Conservation (phyloP, 2,113 vertebrate species). For the Falcunculus frontatus region DNA sequence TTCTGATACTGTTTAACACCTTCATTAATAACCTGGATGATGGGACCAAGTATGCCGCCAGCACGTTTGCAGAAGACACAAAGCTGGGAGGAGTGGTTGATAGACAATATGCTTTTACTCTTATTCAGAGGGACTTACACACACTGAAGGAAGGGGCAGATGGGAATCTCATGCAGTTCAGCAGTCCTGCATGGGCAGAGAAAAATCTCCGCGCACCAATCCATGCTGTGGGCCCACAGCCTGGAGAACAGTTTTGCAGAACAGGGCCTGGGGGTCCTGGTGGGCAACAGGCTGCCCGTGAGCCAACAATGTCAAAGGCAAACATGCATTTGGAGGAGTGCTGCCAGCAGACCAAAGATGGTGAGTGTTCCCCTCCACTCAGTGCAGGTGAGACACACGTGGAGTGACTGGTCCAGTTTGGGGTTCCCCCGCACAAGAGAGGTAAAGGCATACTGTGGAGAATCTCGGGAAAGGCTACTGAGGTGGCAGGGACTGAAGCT, state of each 20-base stretch:
- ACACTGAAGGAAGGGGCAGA: not conserved
- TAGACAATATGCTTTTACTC: not conserved
- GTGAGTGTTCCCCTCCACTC: not conserved
- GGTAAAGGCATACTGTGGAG: not conserved
- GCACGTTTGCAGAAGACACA: not conserved
- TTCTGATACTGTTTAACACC: not conserved
- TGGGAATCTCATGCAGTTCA: not conserved
- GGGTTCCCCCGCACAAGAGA: not conserved
- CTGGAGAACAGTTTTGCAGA: not conserved
- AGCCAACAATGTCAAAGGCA: not conserved
- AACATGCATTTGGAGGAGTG: not conserved
- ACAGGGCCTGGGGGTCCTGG: fast-evolving
- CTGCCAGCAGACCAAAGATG: not conserved
- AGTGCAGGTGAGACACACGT: not conserved
- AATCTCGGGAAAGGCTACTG: not conserved
- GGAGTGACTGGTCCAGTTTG: not conserved
- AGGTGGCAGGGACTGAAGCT: not conserved
- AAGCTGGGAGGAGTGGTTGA: not conserved
- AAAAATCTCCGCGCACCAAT: not conserved
- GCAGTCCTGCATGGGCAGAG: not conserved
- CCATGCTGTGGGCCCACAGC: not conserved
- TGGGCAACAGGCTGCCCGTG: not conserved
- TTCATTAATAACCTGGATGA: not conserved
- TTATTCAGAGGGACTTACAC: not conserved
- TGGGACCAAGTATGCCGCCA: not conserved